Conservation (phyloP, 2,888 invertebrate genomes). For the Nomada fabriciana region DNA sequence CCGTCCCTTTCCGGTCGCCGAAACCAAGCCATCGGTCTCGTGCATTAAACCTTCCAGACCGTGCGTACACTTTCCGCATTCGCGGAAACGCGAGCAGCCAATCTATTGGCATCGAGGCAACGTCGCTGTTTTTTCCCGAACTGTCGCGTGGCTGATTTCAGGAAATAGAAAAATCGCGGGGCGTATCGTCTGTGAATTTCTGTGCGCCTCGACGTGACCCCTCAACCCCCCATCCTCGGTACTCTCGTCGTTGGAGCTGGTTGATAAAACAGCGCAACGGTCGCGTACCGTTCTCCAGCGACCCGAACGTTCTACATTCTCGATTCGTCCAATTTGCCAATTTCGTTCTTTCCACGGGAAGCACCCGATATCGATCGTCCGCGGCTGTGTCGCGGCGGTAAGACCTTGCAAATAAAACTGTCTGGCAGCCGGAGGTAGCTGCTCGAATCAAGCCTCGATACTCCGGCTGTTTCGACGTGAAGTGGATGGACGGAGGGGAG, state of each 20-base stretch:
- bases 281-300: background rate
- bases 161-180: constrained; percentile 53
- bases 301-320: background rate
- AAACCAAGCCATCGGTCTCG: constrained; percentile 61
- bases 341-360: constrained; percentile 26
- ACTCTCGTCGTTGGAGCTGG: constrained; percentile 45
- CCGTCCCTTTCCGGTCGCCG: constrained; percentile 61
- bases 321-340: constrained; percentile 43
- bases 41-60: constrained; percentile 44
- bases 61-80: constrained; percentile 47
- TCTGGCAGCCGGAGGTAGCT: background rate
- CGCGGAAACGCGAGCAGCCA: constrained; percentile 49
- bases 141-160: constrained; percentile 30
- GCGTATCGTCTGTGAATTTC: constrained; percentile 30
- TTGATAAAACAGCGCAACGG: constrained; percentile 36
- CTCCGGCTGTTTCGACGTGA: background rate
- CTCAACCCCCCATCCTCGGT: background rate
- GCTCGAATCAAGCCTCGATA: background rate
- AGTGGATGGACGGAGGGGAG: background rate
- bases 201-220: background rate
- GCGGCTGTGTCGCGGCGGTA: constrained; percentile 6
- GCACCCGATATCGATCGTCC: constrained; percentile 35
- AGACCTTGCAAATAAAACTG: constrained; percentile 38
- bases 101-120: constrained; percentile 43
- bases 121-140: background rate